Percentiles rank a stretch among this genome's conserved stretches.
Conservation (phyloP, 2,797 vertebrate genomes). For the Acipenser oxyrinchus region DNA sequence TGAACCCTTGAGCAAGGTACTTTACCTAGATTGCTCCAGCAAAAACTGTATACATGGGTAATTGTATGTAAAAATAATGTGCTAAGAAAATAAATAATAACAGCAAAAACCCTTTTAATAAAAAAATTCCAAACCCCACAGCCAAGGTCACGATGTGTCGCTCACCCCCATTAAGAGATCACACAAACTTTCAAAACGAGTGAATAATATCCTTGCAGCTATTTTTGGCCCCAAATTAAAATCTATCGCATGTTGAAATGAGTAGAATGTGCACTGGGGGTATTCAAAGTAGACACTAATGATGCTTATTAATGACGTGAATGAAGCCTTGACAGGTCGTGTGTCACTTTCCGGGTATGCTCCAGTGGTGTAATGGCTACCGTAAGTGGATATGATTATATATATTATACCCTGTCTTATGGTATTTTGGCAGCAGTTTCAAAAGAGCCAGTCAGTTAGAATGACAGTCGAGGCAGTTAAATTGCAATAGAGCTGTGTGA, state of each 20-base stretch:
- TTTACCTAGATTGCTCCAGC: too few species aligned
- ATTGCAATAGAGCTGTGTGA: slow-evolving; percentile 45
- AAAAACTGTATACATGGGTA: too few species aligned
- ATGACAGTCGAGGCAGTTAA: slow-evolving; percentile 64
- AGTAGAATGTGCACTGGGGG: slow-evolving; percentile 98
- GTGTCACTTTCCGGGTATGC: slow-evolving; percentile 88
- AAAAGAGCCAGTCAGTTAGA: slow-evolving; percentile 76
- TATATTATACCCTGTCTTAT: slow-evolving; percentile 94
- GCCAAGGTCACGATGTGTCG: slow-evolving; percentile 71
- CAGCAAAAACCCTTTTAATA: background rate
- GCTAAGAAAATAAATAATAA: background rate
- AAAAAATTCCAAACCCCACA: slow-evolving; percentile 25
- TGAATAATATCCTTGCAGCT: slow-evolving; percentile 89
- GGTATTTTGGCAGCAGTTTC: slow-evolving; percentile 97
- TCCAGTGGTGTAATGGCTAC: slow-evolving; percentile 95
- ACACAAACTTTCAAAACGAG: slow-evolving; percentile 70
- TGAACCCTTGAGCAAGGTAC: too few species aligned
- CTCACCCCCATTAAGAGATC: slow-evolving; percentile 72
- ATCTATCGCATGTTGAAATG: slow-evolving; percentile 99
- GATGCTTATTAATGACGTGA: slow-evolving; percentile 98
- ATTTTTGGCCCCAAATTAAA: slow-evolving; percentile 99
- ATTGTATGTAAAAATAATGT: too few species aligned
- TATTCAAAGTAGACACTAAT: slow-evolving; percentile 99
- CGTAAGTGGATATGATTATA: slow-evolving; percentile 98
- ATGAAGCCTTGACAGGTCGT: slow-evolving; percentile 97